Evolutionary conservation across 2,113 vertebrate genomes (phyloP), one percentile per base, ranked within the genome.

Genomic region (Lichenostomus cassidix): DNA sequence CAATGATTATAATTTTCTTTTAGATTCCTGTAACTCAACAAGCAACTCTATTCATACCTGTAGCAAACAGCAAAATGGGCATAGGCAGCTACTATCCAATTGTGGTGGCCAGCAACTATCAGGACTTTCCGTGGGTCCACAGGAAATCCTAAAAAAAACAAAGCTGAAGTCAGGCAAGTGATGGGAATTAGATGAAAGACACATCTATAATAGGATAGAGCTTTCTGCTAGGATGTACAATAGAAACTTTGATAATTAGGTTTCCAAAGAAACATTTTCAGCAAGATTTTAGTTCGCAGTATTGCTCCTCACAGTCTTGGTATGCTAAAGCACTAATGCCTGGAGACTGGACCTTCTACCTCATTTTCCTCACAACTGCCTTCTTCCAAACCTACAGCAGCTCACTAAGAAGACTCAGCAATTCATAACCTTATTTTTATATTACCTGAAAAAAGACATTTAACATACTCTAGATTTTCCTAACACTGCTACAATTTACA

Each of bases 1-100:
- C 68, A 75, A 23, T 41, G 7, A 39, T 5, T 1, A 12, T 14
- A 12, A 11, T 1, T 11, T 16, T n/a, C 5, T 25, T 71, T 68
- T 8, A 29, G 17, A 52, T 44, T 58, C 35, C 33, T 70, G 21
- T 53, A 94, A 69, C 33, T 16, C 2, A 0, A 46, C 20, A 92
- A 77, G 35, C 39, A 76, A 56, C 27, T 33, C 27, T 20, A 75
- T 52, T 64, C 67, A 87, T 98, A 99, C 99, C 99, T 99, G 98
- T 99, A 99, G 95, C 99, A 99, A 96, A 99, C 99, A 87, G 99
- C 99, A 92, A 99, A 99, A 96, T 99, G 99, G 15, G 99, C 99
- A 84, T 99, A 99, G 5, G 99, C 99, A 88, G 98, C 99, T 67
- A 99, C 99, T 84, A 99, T 99, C 99, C 99, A 99, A 90, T 99